A percentile compares a stretch with the other conserved stretches of the same genome.
Evolutionary conservation across 2,888 invertebrate genomes (phyloP).

Genomic region (Abscondita cerata): DNA sequence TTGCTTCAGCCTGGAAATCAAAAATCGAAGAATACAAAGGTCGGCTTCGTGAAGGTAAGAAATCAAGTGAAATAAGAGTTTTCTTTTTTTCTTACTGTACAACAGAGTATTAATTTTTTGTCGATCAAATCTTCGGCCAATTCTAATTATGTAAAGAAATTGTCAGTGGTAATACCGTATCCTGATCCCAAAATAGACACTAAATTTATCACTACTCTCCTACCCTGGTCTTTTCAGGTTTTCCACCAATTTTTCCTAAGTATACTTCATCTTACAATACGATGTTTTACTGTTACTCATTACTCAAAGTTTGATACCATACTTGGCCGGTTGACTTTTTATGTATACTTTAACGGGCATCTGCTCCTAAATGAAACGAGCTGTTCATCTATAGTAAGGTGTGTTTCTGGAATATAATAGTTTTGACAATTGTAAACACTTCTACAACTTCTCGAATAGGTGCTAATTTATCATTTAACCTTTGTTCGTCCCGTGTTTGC

Average conservation of each 20-base stretch:
- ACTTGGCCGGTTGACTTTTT: constrained; percentile 18
- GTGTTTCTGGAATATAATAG: constrained; percentile 12
- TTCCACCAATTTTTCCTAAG: neutral
- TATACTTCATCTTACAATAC: neutral
- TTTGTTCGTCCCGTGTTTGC: constrained; percentile 8
- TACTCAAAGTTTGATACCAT: constrained; percentile 17
- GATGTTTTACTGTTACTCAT: neutral
- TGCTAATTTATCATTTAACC: constrained; percentile 11
- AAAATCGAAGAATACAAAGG: neutral
- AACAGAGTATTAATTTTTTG: neutral
- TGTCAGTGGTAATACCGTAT: neutral
- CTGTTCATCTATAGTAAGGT: constrained; percentile 16
- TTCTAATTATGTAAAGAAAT: neutral
- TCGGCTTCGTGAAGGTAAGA: neutral
- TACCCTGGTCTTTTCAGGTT: neutral
- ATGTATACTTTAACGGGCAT: constrained; percentile 11
- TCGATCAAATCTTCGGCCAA: neutral
- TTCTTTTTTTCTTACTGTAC: neutral
- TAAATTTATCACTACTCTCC: constrained; percentile 13
- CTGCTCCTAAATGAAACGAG: constrained; percentile 15
- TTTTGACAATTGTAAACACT: constrained; percentile 11
- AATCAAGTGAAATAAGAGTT: neutral
- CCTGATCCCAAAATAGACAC: neutral
- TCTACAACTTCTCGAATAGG: constrained; percentile 10
- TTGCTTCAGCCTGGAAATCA: neutral